These are phyloP conservation scores for Pterois miles DNA, from an alignment of 2,797 vertebrate genomes.

Conservation along the genomic window DNA sequence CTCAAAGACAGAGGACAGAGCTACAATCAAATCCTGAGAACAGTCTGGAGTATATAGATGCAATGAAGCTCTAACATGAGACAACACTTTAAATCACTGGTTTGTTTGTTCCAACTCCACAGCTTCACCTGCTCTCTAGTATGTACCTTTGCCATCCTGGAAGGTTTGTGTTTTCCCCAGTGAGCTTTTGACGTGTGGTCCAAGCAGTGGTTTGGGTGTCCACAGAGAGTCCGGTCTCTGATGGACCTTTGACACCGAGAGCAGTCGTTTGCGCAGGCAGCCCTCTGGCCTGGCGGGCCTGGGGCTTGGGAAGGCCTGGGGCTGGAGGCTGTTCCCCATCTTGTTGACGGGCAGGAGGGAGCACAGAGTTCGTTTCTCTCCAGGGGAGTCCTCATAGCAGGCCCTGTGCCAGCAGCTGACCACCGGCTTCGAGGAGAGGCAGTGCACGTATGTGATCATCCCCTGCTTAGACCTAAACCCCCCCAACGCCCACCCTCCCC, in stretches of 20 bases:
- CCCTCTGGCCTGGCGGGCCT: constrained; percentile 71
- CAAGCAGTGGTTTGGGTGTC: constrained; percentile 86
- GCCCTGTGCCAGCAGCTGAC: constrained; percentile 85
- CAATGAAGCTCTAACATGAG: background rate
- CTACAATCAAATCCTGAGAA: background rate
- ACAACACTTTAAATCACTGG: background rate
- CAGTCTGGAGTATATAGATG: background rate
- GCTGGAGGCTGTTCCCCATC: constrained; percentile 86
- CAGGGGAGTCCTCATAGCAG: constrained; percentile 82
- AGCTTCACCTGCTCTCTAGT: background rate
- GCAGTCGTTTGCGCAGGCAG: constrained; percentile 82
- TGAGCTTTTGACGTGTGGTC: constrained; percentile 53
- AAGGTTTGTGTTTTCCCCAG: constrained; percentile 47
- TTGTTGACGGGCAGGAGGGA: constrained; percentile 66
- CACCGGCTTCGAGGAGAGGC: constrained; percentile 83
- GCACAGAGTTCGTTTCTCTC: constrained; percentile 78
- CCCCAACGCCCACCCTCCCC: constrained; percentile 52
- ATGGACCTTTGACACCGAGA: constrained; percentile 82
- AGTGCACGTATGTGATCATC: constrained; percentile 89
- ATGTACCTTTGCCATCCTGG: constrained; percentile 74
- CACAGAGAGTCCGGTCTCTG: constrained; percentile 86
- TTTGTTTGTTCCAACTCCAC: background rate
- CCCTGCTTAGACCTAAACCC: constrained; percentile 64
- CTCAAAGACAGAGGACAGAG: constrained; percentile 1
- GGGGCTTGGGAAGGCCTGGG: constrained; percentile 60